Evolutionary conservation across 2,797 vertebrate genomes (phyloP), one percentile per base, ranked within the genome.

Genomic region (Microhierax caerulescens): DNA sequence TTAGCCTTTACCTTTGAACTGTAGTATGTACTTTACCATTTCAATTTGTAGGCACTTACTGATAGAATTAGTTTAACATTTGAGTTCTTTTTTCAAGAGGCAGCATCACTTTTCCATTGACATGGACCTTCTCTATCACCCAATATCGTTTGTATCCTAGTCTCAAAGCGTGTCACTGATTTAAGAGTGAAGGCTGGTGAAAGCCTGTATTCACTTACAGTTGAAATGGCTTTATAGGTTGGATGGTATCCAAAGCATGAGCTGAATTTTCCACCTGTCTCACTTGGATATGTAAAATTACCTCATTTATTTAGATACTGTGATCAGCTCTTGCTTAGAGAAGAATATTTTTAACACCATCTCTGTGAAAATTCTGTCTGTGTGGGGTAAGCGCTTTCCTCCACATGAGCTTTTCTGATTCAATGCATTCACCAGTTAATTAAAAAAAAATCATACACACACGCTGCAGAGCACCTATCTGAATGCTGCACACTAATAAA

Each of bases 231-330:
- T 88, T 80, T 96, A 77, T 21, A 77, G 75, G 57, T 65, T 82
- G 91, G 93, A 95, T 0, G 2, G 47, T 18, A 41, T 90, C 90
- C 95, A 95, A 82, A 86, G 64, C 78, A 54, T 93, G 92, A 93
- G 91, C 20, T 3, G 14, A 36, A 93, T 96, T 96, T 97, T 96
- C 95, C 95, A 97, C 91, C 93, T 93, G 84, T 80, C 85, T 83
- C 67, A 79, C 86, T 75, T 59, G 79, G 67, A 65, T 28, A 95
- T 73, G 75, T 90, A 81, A 94, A 96, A 86, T 84, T 78, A 96
- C 83, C 84, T 96, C 91, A 96, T 96, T 93, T 96, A 92, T 97
- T 97, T 96, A 96, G 88, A 85, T n/a, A 85, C 59, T 64, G 83
- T 28, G 80, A 96, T 94, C 88, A 76, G 79, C 72, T 74, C 75